phyloP scores from a whole-genome alignment of 2,888 invertebrate genomes.

The Drosophila algonquin region DNA sequence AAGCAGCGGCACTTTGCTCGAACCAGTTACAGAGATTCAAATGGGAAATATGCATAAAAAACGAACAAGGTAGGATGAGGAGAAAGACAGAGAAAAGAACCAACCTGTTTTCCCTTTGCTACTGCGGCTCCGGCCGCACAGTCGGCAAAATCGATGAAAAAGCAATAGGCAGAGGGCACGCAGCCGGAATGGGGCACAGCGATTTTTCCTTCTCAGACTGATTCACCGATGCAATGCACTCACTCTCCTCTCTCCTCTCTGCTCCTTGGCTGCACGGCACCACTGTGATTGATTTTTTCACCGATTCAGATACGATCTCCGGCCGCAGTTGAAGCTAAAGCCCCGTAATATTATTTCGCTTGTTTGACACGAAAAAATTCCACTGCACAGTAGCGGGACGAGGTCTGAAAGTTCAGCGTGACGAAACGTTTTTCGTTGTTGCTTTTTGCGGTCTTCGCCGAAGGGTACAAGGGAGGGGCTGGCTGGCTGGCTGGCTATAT shows the following conservation, averaged over 20 bases:
- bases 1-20: constrained; percentile 23
- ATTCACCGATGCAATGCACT: constrained; percentile 31
- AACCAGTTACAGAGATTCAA: constrained; percentile 67
- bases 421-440: constrained; percentile 60
- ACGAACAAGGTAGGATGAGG: constrained; percentile 3
- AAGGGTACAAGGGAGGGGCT: background rate
- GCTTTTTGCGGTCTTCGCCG: constrained; percentile 21
- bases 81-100: constrained; percentile 34
- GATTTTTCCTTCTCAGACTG: constrained; percentile 36
- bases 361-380: constrained; percentile 43
- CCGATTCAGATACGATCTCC: background rate
- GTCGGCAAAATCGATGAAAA: constrained; percentile 77
- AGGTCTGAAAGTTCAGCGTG: constrained; percentile 58
- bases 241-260: constrained; percentile 24
- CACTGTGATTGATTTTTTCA: constrained; percentile 10
- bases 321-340: background rate
- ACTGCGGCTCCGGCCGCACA: constrained; percentile 43
- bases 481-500: background rate
- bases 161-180: constrained; percentile 56
- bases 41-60: constrained; percentile 32
- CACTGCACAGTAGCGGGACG: constrained; percentile 29
- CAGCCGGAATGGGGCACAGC: constrained; percentile 27
- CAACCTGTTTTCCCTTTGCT: constrained; percentile 71
- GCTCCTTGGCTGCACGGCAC: constrained; percentile 1
- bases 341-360: background rate